Evolutionary conservation across 1,140 invertebrate species (phyloP).

Genomic region (Aricia agestis): DNA sequence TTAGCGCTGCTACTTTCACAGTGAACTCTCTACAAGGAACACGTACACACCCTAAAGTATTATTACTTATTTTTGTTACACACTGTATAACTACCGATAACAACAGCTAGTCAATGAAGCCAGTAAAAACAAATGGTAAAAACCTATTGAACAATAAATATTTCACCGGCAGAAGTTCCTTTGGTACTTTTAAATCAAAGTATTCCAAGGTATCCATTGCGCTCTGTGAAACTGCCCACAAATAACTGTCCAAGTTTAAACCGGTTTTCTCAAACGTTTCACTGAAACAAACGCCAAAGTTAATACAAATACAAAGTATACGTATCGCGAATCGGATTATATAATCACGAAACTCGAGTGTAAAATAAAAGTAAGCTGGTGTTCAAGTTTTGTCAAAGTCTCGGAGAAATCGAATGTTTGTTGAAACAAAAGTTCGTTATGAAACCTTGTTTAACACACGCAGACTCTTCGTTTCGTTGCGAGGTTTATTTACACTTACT

Average conservation of each 20-base stretch:
- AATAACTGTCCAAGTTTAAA: conserved; percentile 35
- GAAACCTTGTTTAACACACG: not conserved
- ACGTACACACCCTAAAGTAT: too few species aligned
- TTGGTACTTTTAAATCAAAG: conserved; percentile 28
- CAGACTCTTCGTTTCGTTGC: not conserved
- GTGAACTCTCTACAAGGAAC: too few species aligned
- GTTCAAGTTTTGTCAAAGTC: conserved; percentile 7
- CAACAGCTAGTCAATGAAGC: too few species aligned
- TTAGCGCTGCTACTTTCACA: too few species aligned
- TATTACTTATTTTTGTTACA: too few species aligned
- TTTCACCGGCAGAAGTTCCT: conserved; percentile 32
- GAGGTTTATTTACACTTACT: not conserved
- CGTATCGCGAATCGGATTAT: conserved; percentile 4
- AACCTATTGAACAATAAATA: conserved; percentile 5
- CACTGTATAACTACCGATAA: too few species aligned
- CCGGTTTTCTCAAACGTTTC: conserved; percentile 37
- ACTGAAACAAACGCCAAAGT: conserved; percentile 29
- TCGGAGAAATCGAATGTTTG: not conserved
- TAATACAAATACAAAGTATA: conserved; percentile 13
- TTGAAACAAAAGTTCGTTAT: conserved; percentile 6
- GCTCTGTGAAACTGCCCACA: conserved; percentile 42
- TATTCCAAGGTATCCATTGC: conserved; percentile 42
- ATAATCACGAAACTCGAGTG: not conserved
- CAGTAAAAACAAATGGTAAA: conserved; percentile 22
- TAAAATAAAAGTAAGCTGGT: conserved; percentile 1